These are phyloP conservation scores for Bucorvus abyssinicus DNA, from an alignment of 2,797 vertebrate genomes.

Conservation along the genomic window DNA sequence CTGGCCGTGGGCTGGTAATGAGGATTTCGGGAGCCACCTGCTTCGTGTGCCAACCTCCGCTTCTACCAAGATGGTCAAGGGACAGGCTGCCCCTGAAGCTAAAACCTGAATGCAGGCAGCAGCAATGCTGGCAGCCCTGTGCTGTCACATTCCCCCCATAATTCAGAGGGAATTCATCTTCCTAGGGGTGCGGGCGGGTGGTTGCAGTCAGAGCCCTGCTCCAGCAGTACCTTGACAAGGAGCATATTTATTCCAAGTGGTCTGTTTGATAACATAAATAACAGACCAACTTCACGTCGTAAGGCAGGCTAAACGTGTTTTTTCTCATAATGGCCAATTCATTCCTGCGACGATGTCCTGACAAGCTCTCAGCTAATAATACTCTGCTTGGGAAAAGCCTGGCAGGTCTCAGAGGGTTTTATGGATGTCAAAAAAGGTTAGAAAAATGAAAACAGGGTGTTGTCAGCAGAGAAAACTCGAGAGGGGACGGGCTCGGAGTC, in stretches of 20 bases:
- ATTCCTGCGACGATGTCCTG: not conserved
- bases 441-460: not conserved
- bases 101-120: too few species aligned
- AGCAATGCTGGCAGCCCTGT: not conserved
- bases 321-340: not conserved
- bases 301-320: not conserved
- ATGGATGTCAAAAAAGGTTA: not conserved
- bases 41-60: not conserved
- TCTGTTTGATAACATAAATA: not conserved
- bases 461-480: not conserved
- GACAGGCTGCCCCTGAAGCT: not conserved
- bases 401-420: not conserved
- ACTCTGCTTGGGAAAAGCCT: not conserved
- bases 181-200: too few species aligned
- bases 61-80: not conserved
- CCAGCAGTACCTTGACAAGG: not conserved
- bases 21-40: not conserved
- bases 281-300: not conserved
- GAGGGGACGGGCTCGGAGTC: rapidly evolving
- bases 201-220: not conserved
- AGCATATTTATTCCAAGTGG: not conserved
- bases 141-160: not conserved
- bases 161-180: not conserved
- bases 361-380: not conserved
- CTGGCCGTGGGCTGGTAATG: rapidly evolving